Evolutionary conservation across 1,140 invertebrate genomes (phyloP).

Genomic region (Drosophila nasuta): DNA sequence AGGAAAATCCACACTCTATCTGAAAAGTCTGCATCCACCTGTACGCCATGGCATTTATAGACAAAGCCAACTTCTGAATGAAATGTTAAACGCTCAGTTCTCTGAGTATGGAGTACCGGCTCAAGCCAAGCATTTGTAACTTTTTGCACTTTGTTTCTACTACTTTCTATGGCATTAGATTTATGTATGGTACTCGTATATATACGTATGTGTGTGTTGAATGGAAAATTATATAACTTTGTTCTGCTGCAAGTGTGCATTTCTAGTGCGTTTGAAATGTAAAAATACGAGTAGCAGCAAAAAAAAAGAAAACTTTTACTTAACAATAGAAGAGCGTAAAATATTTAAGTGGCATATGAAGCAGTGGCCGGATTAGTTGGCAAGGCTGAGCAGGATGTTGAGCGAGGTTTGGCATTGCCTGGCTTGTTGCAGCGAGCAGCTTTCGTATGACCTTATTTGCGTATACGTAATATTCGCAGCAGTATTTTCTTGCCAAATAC

Average conservation of each 20-base stretch:
- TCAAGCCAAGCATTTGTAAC: slow-evolving; percentile 36
- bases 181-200: slow-evolving; percentile 15
- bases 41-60: not conserved
- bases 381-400: not conserved
- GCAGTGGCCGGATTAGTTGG: not conserved
- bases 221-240: slow-evolving; percentile 55
- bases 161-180: slow-evolving; percentile 14
- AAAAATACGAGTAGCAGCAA: not conserved
- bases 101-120: slow-evolving; percentile 41
- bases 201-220: slow-evolving; percentile 9
- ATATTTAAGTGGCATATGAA: slow-evolving; percentile 62
- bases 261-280: slow-evolving; percentile 51
- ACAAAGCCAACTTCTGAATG: slow-evolving; percentile 20
- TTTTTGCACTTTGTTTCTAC: slow-evolving; percentile 25
- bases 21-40: not conserved
- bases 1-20: slow-evolving; percentile 1
- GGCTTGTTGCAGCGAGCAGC: not conserved
- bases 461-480: slow-evolving; percentile 57
- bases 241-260: slow-evolving; percentile 49
- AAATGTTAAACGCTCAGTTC: slow-evolving; percentile 50
- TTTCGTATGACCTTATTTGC: slow-evolving; percentile 60
- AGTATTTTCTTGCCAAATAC: slow-evolving; percentile 46
- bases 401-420: not conserved
- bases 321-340: slow-evolving; percentile 69
- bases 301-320: slow-evolving; percentile 52